A percentile compares a stretch with the other conserved stretches of the same genome.
Evolutionary conservation across 1,140 invertebrate species (phyloP).

Genomic region (Bombus vancouverensis): DNA sequence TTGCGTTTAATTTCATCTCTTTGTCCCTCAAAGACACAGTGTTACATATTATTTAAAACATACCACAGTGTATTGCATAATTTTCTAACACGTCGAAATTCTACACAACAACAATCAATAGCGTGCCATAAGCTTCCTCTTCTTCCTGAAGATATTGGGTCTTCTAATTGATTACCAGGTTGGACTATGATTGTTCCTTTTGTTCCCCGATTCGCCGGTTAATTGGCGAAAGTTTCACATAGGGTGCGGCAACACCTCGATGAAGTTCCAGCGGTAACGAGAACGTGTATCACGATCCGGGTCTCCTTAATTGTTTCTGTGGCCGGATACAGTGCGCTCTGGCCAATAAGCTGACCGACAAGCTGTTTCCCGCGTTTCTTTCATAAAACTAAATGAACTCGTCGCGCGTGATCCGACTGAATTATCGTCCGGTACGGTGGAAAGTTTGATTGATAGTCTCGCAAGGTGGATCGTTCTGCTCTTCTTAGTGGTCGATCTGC

Average conservation of each 20-base stretch:
- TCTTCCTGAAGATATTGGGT: not conserved
- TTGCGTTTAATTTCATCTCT: not conserved
- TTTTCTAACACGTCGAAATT: not conserved
- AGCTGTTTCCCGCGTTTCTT: conserved; percentile 50
- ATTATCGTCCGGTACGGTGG: conserved; percentile 25
- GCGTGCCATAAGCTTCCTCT: not conserved
- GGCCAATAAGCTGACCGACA: conserved; percentile 55
- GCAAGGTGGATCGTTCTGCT: conserved; percentile 9
- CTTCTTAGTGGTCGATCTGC: conserved; percentile 12
- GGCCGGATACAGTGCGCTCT: conserved; percentile 15
- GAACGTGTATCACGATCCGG: conserved; percentile 59
- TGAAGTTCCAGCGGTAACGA: conserved; percentile 46
- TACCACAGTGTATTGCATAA: not conserved
- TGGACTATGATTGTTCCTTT: conserved; percentile 54
- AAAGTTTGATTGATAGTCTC: conserved; percentile 56
- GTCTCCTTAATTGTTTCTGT: conserved; percentile 64
- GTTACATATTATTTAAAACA: not conserved
- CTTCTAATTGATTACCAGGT: conserved; percentile 41
- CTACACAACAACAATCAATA: not conserved
- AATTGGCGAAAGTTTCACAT: conserved; percentile 56
- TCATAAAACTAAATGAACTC: conserved; percentile 70
- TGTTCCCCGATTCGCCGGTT: conserved; percentile 50
- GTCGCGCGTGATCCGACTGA: conserved; percentile 67
- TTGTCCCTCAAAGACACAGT: not conserved
- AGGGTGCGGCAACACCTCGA: conserved; percentile 35